Evolutionary conservation across 2,888 invertebrate species (phyloP).

Genomic region (Aporophyla nigra): DNA sequence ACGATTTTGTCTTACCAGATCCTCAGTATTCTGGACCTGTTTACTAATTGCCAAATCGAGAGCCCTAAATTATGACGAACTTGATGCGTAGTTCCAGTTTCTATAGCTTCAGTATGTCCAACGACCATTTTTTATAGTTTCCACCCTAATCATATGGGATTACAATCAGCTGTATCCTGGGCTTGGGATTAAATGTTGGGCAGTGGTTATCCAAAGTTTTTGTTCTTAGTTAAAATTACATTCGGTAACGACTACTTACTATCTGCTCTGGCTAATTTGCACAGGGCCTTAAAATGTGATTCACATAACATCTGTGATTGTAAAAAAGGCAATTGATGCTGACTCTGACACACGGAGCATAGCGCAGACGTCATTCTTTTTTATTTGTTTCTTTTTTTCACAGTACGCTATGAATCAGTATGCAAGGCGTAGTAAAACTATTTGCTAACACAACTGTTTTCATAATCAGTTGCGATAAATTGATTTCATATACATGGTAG

Average conservation of each 20-base stretch:
- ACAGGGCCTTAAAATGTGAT: constrained; percentile 57
- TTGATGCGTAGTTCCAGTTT: not conserved
- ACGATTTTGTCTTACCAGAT: not conserved
- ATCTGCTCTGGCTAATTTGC: constrained; percentile 38
- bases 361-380: constrained; percentile 66
- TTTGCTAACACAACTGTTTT: constrained; percentile 68
- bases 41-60: not conserved
- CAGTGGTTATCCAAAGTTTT: not conserved
- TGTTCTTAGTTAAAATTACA: constrained; percentile 12
- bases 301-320: constrained; percentile 67
- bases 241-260: constrained; percentile 13
- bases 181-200: not conserved
- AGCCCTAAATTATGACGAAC: not conserved
- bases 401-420: constrained; percentile 71
- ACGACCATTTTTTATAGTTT: not conserved
- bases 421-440: constrained; percentile 57
- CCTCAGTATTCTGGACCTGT: not conserved
- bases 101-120: not conserved
- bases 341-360: constrained; percentile 66
- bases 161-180: not conserved
- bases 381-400: constrained; percentile 46
- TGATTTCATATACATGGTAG: constrained; percentile 64
- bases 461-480: constrained; percentile 67
- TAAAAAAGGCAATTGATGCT: constrained; percentile 69
- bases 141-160: not conserved